phyloP scores from a whole-genome alignment of 1,140 invertebrate genomes.

The Aradophagus sp. region DNA sequence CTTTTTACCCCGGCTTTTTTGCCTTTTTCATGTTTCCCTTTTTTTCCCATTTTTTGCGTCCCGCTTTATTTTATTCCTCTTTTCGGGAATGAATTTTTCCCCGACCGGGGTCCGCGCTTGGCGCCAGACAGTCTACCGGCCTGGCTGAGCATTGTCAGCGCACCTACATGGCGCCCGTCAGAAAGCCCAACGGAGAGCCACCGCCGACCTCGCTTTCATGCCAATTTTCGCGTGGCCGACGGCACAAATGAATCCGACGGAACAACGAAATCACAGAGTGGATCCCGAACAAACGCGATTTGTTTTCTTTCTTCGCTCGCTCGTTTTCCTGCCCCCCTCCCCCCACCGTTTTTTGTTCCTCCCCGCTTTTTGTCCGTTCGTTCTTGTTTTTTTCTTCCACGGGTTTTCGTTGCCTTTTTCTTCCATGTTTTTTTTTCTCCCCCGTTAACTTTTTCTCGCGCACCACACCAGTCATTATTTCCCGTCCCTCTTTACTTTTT shows the following conservation, averaged over 20 bases:
- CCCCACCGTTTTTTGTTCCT: slow-evolving; percentile 10
- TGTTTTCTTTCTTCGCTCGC: slow-evolving; percentile 50
- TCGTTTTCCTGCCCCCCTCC: slow-evolving; percentile 35
- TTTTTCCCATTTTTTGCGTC: slow-evolving; percentile 23
- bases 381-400: slow-evolving; percentile 9
- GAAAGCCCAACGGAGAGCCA: slow-evolving; percentile 48
- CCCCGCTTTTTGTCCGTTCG: slow-evolving; percentile 2
- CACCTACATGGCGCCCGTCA: slow-evolving; percentile 58
- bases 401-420: slow-evolving; percentile 11
- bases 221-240: slow-evolving; percentile 54
- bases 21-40: too few species aligned
- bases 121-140: slow-evolving; percentile 56
- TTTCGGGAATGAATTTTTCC: slow-evolving; percentile 56
- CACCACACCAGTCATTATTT: too few species aligned
- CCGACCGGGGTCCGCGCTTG: slow-evolving; percentile 37
- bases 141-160: slow-evolving; percentile 42
- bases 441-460: slow-evolving; percentile 1
- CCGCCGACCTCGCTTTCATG: slow-evolving; percentile 46
- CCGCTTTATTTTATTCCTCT: slow-evolving; percentile 55
- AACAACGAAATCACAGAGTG: slow-evolving; percentile 54
- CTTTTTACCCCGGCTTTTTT: slow-evolving; percentile 37
- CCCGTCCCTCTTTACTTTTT: neutral
- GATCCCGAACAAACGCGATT: slow-evolving; percentile 51
- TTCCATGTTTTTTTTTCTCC: too few species aligned
- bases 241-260: slow-evolving; percentile 55